A percentile compares a stretch with the other conserved stretches of the same genome.
Conservation (phyloP, 1,140 invertebrate genomes). For the Hydropsyche tenuis region DNA sequence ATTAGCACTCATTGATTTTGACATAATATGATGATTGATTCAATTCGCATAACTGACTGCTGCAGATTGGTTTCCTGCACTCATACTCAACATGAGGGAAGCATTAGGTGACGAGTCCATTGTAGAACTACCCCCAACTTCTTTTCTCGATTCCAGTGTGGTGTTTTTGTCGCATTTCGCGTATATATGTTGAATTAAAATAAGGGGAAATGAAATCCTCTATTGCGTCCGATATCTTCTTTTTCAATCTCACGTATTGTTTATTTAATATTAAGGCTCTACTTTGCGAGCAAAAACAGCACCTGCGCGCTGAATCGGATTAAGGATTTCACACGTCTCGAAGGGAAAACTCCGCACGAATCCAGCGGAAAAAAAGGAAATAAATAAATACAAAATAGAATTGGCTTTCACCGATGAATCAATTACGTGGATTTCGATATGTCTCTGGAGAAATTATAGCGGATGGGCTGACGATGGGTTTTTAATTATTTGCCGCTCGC, state of each 20-base stretch:
- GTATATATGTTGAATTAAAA: background rate
- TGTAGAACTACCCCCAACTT: background rate
- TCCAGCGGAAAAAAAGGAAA: background rate
- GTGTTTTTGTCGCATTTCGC: background rate
- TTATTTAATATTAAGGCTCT: constrained; percentile 28
- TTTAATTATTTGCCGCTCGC: constrained; percentile 11
- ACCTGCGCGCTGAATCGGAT: constrained; percentile 20
- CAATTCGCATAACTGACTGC: background rate
- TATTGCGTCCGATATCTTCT: constrained; percentile 11
- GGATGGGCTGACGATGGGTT: background rate
- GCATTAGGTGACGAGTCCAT: constrained; percentile 22
- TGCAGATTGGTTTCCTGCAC: constrained; percentile 9
- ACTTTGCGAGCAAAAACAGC: constrained; percentile 9
- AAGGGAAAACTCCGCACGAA: background rate
- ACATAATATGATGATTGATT: constrained; percentile 4
- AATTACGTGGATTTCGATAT: background rate
- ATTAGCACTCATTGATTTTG: constrained; percentile 1
- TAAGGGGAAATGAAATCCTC: background rate
- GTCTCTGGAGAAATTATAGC: background rate
- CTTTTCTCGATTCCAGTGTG: background rate
- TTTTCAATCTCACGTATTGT: constrained; percentile 13
- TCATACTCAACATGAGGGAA: background rate
- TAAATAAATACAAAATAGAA: background rate
- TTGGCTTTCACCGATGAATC: constrained; percentile 3
- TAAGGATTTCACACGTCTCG: constrained; percentile 21